A percentile compares a stretch with the other conserved stretches of the same genome.
These are phyloP conservation scores for Sesamia nonagrioides DNA, from an alignment of 1,140 invertebrate genomes.

Conservation along the genomic window DNA sequence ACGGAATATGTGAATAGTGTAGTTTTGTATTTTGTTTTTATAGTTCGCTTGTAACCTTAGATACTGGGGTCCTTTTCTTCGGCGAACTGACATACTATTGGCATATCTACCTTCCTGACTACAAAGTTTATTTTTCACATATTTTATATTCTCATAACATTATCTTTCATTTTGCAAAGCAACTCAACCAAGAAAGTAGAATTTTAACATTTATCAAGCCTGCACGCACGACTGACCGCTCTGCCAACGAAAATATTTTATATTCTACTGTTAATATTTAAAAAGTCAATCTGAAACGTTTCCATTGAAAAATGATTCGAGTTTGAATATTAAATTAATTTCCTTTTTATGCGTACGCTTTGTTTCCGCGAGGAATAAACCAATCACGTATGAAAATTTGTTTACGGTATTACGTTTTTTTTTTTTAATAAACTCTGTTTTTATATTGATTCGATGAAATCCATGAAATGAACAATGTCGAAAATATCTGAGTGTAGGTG, in stretches of 20 bases:
- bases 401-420: slow-evolving; percentile 24
- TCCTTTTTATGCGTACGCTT: slow-evolving; percentile 29
- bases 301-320: slow-evolving; percentile 37
- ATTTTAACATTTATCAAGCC: background rate
- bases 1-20: background rate
- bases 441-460: slow-evolving; percentile 20
- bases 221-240: background rate
- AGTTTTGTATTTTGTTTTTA: too few relatives aligned
- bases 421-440: slow-evolving; percentile 27
- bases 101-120: too few relatives aligned
- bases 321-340: slow-evolving; percentile 38
- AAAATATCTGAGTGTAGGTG: background rate
- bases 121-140: too few relatives aligned
- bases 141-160: too few relatives aligned
- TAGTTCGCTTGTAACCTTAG: too few relatives aligned
- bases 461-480: slow-evolving; percentile 16
- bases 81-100: too few relatives aligned
- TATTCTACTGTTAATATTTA: slow-evolving; percentile 34
- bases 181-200: background rate
- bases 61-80: too few relatives aligned
- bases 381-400: slow-evolving; percentile 26
- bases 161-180: background rate
- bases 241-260: slow-evolving; percentile 3
- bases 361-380: slow-evolving; percentile 34
- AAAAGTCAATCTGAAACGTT: slow-evolving; percentile 37